These are phyloP conservation scores for Anticlea derivata DNA, from an alignment of 2,888 invertebrate genomes.

Conservation along the genomic window DNA sequence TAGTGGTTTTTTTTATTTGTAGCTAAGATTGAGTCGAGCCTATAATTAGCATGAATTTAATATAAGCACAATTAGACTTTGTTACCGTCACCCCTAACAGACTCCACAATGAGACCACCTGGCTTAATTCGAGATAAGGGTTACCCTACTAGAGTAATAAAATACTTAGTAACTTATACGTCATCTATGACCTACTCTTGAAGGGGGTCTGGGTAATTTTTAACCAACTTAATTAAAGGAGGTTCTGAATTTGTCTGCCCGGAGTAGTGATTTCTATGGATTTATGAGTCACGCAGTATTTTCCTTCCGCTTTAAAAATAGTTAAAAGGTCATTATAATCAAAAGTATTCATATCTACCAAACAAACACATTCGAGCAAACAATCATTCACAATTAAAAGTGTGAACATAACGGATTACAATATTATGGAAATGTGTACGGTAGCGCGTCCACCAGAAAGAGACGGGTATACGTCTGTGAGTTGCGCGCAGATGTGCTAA, in stretches of 20 bases:
- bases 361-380: slow-evolving; percentile 12
- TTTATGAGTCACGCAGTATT: background rate
- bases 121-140: slow-evolving; percentile 17
- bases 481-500: slow-evolving; percentile 75
- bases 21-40: too few species aligned
- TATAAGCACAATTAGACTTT: background rate
- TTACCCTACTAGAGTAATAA: background rate
- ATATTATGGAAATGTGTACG: slow-evolving; percentile 45
- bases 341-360: slow-evolving; percentile 2
- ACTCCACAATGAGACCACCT: slow-evolving; percentile 14
- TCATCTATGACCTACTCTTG: background rate
- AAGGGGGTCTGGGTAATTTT: slow-evolving; percentile 1
- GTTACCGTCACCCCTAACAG: slow-evolving; percentile 6
- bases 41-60: background rate
- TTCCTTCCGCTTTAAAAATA: slow-evolving; percentile 11
- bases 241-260: too few species aligned
- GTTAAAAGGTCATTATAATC: slow-evolving; percentile 1
- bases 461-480: slow-evolving; percentile 61
- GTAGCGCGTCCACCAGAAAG: slow-evolving; percentile 58
- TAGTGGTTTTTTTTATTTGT: too few species aligned
- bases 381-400: slow-evolving; percentile 28
- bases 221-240: background rate
- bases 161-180: background rate
- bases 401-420: slow-evolving; percentile 47
- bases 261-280: too few species aligned